These are phyloP conservation scores for Ascaphus truei DNA, from an alignment of 2,113 vertebrate species.

Conservation along the genomic window DNA sequence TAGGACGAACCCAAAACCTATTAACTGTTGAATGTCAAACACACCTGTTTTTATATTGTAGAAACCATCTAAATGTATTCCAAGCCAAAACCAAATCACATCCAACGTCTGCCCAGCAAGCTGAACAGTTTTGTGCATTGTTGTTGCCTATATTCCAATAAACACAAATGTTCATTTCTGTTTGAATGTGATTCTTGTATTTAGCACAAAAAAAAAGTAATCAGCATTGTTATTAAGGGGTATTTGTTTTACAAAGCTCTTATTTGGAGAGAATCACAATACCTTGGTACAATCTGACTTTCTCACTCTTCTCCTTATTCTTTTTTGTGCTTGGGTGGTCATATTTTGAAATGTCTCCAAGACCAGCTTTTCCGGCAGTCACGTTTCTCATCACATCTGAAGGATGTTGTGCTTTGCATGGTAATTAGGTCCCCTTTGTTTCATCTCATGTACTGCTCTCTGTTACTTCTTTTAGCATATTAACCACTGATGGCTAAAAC, in stretches of 20 bases:
- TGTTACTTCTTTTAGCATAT: constrained; percentile 52
- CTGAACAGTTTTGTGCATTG: no score
- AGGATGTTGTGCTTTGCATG: constrained; percentile 76
- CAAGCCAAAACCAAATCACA: no score
- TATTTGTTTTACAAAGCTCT: constrained; percentile 41
- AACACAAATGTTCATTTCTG: not conserved
- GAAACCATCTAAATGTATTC: no score
- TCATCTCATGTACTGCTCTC: constrained; percentile 57
- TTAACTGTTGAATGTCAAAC: no score
- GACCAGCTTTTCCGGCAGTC: constrained; percentile 68
- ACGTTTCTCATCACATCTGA: constrained; percentile 79
- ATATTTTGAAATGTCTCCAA: constrained; percentile 75
- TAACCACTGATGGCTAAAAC: constrained; percentile 48
- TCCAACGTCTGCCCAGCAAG: no score
- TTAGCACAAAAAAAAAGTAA: not conserved
- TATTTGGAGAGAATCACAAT: constrained; percentile 36
- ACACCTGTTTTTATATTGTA: no score
- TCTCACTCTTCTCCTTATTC: constrained; percentile 47
- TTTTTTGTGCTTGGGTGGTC: constrained; percentile 73
- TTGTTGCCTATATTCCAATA: constrained; percentile 7
- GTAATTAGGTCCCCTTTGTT: constrained; percentile 83
- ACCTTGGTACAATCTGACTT: constrained; percentile 23
- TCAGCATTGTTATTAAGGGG: constrained; percentile 12
- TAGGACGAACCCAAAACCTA: no score
- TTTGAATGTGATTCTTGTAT: constrained; percentile 9